A percentile compares a stretch with the other conserved stretches of the same genome.
Conservation (phyloP, 2,797 vertebrate genomes). For the Sebastes cheni region DNA sequence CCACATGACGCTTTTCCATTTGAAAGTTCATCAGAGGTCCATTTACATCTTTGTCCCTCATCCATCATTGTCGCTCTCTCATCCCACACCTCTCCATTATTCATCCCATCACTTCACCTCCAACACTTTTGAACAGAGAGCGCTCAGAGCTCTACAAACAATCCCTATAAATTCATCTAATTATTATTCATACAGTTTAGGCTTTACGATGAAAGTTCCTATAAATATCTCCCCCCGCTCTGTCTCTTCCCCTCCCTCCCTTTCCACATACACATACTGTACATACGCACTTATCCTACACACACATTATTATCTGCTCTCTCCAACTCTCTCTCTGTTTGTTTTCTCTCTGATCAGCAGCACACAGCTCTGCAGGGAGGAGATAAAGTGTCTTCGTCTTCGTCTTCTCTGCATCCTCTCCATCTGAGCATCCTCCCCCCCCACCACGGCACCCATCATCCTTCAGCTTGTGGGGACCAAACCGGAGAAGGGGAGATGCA, state of each 20-base stretch:
- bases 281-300: slow-evolving; percentile 21
- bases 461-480: slow-evolving; percentile 34
- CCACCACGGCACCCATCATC: slow-evolving; percentile 34
- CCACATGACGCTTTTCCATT: slow-evolving; percentile 14
- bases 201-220: slow-evolving; percentile 32
- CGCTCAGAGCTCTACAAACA: slow-evolving; percentile 35
- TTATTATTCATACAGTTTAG: slow-evolving; percentile 62
- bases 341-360: slow-evolving; percentile 48
- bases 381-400: slow-evolving; percentile 51
- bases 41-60: slow-evolving; percentile 23
- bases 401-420: slow-evolving; percentile 23
- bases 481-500: slow-evolving; percentile 14
- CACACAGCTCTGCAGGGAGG: slow-evolving; percentile 54
- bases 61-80: background rate
- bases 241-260: slow-evolving; percentile 16
- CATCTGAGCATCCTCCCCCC: background rate
- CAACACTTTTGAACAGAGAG: slow-evolving; percentile 3
- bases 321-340: slow-evolving; percentile 25
- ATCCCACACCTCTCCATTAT: slow-evolving; percentile 11
- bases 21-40: slow-evolving; percentile 23
- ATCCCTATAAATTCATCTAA: slow-evolving; percentile 35
- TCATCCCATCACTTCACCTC: slow-evolving; percentile 29
- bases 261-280: slow-evolving; percentile 1
- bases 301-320: slow-evolving; percentile 35
- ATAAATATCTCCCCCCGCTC: slow-evolving; percentile 42